Evolutionary conservation across 2,113 vertebrate genomes (phyloP), one percentile per base, ranked within the genome.

Genomic region (Pyxicephalus adspersus): DNA sequence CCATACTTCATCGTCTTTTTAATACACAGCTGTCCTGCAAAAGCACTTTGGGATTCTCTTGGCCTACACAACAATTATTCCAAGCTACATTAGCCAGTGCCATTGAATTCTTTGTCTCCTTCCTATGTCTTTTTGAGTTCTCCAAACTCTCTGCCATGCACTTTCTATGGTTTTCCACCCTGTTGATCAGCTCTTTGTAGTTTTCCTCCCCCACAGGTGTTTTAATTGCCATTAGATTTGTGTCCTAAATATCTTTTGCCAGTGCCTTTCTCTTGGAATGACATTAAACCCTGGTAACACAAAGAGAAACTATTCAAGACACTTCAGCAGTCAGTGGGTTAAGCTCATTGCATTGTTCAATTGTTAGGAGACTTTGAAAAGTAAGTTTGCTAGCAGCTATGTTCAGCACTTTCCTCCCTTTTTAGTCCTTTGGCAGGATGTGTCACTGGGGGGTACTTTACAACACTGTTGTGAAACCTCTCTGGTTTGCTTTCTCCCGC

Each of bases 361-460:
- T 67, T 68, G 77, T 58, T 67, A 65, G 26, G 70, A 70, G 70
- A 65, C 50, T 64, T 28, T 81, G 50, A 38, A 73, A 81, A 66
- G 80, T 81, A 22, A 65, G 80, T 55, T 81, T 75, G 70, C 80
- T 73, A 64, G 50, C 80, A 81, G 80, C 51, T 65, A 57, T 66
- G 45, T 64, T 66, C 61, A 81, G 52, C 60, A 67, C 64, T 79
- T 74, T 78, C 22, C 22, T 68, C 66, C 52, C 55, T 61, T 52
- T 72, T 52, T 22, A 81, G 51, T 66, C 31, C 60, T 65, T 55
- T 58, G 23, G 63, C 80, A 75, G 70, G 29, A 74, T 75, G 70
- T 75, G 64, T 81, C 68, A 66, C 80, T 66, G 13, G 70, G 79
- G 80, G 70, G 70, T 50, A 64, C 23, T 64, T 66, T 75, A 81